Percentiles rank a stretch among this genome's conserved stretches.
These are phyloP conservation scores for Pristionchus maxplancki DNA, from an alignment of 2,888 invertebrate genomes.

Conservation along the genomic window DNA sequence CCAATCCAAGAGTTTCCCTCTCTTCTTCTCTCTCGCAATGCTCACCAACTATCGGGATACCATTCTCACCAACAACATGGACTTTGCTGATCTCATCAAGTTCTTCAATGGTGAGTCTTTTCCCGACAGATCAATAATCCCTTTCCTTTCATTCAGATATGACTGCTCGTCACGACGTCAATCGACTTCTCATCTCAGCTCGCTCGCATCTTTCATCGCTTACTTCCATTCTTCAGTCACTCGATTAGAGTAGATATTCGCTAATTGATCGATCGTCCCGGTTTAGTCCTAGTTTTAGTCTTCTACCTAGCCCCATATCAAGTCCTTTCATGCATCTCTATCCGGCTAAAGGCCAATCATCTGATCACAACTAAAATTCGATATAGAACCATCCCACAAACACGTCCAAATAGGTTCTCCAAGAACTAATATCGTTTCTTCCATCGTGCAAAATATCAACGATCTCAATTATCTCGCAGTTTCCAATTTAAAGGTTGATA, in stretches of 20 bases:
- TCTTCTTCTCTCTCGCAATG: constrained; percentile 92
- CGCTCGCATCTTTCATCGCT: constrained; percentile 83
- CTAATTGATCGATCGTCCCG: not conserved
- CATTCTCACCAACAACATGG: constrained; percentile 95
- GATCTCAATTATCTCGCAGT: constrained; percentile 4
- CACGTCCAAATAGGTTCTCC: constrained; percentile 24
- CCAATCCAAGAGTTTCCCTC: constrained; percentile 87
- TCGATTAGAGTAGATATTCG: constrained; percentile 32
- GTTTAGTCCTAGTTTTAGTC: not conserved
- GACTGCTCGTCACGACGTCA: constrained; percentile 94
- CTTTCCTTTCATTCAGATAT: constrained; percentile 85
- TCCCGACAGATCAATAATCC: not conserved
- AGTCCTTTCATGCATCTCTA: constrained; percentile 21
- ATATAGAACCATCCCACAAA: not conserved
- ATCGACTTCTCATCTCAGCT: constrained; percentile 88
- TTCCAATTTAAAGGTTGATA: not conserved
- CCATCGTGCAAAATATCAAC: constrained; percentile 22
- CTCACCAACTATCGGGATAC: constrained; percentile 94
- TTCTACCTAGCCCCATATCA: constrained; percentile 20
- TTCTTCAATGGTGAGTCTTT: constrained; percentile 90
- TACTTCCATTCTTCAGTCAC: constrained; percentile 7
- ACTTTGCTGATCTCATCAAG: constrained; percentile 97
- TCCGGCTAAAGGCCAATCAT: constrained; percentile 44
- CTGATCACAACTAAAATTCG: not conserved
- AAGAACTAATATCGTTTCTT: constrained; percentile 16